phyloP scores from a whole-genome alignment of 1,140 invertebrate species.

The Octopus bimaculoides region DNA sequence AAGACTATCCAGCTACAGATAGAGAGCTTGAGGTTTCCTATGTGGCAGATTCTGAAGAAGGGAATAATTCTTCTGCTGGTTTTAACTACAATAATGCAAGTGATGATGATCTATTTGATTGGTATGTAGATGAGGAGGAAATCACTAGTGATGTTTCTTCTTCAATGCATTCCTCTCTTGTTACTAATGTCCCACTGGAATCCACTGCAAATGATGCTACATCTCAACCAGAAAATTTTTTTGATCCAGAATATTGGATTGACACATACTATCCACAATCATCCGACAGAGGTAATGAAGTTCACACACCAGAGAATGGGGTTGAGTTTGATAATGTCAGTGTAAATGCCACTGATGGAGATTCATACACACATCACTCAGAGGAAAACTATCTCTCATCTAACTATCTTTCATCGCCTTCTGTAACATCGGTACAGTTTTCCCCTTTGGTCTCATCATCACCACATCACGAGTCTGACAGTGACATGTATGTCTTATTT shows the following conservation, averaged over 20 bases:
- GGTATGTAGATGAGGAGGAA: not conserved
- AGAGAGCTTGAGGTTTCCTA: not conserved
- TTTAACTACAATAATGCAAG: not conserved
- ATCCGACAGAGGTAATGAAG: not conserved
- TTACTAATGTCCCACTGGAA: not conserved
- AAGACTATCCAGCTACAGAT: not conserved
- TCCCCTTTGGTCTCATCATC: not conserved
- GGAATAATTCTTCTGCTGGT: not conserved
- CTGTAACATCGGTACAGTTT: not conserved
- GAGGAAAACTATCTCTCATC: constrained; percentile 7
- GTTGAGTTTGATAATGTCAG: not conserved
- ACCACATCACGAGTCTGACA: not conserved
- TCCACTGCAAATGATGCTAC: not conserved
- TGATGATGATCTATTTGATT: not conserved
- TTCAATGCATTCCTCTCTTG: not conserved
- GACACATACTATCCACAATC: not conserved
- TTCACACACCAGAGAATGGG: not conserved
- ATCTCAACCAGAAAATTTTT: not conserved
- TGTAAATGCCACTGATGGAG: not conserved
- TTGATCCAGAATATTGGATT: not conserved
- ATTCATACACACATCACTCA: not conserved
- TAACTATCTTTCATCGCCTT: not conserved
- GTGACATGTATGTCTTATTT: not conserved
- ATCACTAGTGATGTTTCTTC: not conserved
- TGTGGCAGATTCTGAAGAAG: not conserved